Conservation (phyloP, 2,888 invertebrate species). For the Athalia cordata region DNA sequence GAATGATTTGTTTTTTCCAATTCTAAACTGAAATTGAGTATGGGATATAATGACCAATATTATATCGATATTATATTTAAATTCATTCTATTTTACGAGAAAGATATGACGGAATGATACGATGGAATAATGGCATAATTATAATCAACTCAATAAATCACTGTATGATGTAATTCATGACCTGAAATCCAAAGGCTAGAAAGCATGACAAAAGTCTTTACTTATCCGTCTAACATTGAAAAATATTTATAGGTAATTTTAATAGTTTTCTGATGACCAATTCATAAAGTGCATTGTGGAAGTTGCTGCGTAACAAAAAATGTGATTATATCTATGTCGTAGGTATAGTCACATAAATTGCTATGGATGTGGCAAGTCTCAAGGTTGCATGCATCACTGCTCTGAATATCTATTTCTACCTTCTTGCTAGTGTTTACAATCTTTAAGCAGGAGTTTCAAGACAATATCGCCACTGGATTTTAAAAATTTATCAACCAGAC, state of each 20-base stretch:
- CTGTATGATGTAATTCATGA: not conserved
- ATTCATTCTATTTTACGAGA: no score
- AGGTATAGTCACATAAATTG: conserved; percentile 26
- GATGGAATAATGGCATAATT: not conserved
- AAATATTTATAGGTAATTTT: conserved; percentile 12
- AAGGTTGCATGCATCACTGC: conserved; percentile 38
- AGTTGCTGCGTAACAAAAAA: conserved; percentile 14
- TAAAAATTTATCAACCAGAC: no score
- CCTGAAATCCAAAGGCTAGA: conserved; percentile 24
- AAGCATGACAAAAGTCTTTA: not conserved
- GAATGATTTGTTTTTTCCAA: no score
- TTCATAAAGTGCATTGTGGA: conserved; percentile 11
- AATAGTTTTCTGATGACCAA: not conserved
- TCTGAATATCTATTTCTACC: conserved; percentile 33
- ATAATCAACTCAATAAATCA: not conserved
- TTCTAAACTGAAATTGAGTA: no score
- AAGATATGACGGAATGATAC: not conserved
- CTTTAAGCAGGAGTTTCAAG: not conserved
- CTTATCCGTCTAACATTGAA: not conserved
- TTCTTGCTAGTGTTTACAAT: not conserved
- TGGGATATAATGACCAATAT: no score
- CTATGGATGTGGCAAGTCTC: conserved; percentile 22
- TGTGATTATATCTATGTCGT: conserved; percentile 17
- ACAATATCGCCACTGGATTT: not conserved
- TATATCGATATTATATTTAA: no score